phyloP scores from a whole-genome alignment of 2,113 vertebrate species.

The Formicarius rufipectus region DNA sequence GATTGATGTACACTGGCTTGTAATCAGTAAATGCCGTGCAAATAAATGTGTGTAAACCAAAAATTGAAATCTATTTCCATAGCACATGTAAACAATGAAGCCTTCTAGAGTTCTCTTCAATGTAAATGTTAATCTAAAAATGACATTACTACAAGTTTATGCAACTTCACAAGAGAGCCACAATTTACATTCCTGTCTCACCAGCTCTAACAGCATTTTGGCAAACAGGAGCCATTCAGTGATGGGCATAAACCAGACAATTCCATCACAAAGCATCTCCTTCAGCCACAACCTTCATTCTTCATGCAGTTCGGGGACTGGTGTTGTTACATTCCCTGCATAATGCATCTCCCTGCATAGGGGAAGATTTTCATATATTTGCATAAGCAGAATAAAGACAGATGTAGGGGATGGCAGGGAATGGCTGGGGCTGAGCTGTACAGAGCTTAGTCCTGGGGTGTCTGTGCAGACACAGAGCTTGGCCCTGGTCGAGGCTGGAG shows the following conservation, averaged over 20 bases:
- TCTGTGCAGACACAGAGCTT: neutral
- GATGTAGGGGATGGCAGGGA: neutral
- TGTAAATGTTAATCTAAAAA: slow-evolving; percentile 39
- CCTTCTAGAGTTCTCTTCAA: neutral
- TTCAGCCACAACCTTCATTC: neutral
- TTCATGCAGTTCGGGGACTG: slow-evolving; percentile 10
- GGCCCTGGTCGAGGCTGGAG: neutral
- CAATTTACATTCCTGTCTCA: slow-evolving; percentile 56
- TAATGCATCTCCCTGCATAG: neutral
- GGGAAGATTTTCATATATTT: slow-evolving; percentile 6
- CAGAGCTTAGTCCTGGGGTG: neutral
- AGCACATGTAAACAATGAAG: slow-evolving; percentile 45
- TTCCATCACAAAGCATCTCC: neutral
- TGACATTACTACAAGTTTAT: slow-evolving; percentile 36
- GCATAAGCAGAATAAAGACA: neutral
- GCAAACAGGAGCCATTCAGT: neutral
- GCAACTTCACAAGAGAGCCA: slow-evolving; percentile 20
- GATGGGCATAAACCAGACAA: neutral
- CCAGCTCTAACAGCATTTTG: neutral
- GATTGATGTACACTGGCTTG: neutral
- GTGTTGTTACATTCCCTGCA: neutral
- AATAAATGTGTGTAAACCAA: slow-evolving; percentile 44
- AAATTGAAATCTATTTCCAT: slow-evolving; percentile 56
- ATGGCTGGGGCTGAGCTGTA: neutral
- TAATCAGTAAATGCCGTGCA: slow-evolving; percentile 33